Evolutionary conservation across 1,140 invertebrate species (phyloP).

Genomic region (Drosophila navojoa): DNA sequence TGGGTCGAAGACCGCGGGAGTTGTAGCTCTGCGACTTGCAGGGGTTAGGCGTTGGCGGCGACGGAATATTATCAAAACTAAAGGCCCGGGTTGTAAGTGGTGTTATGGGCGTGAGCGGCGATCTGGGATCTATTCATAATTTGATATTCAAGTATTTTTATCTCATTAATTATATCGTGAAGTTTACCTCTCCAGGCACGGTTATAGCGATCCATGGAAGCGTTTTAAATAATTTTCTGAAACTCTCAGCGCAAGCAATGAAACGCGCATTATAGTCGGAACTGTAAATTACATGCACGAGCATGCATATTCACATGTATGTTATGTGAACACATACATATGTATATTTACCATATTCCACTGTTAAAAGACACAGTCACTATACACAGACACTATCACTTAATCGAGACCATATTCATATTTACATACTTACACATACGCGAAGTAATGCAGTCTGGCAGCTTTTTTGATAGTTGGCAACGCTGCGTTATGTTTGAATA

Average conservation of each 20-base stretch:
- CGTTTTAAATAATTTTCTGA: not conserved
- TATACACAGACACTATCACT: too few relatives aligned
- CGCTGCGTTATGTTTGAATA: not conserved
- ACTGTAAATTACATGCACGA: conserved; percentile 17
- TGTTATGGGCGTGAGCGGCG: conserved; percentile 59
- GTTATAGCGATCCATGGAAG: conserved; percentile 58
- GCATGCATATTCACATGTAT: not conserved
- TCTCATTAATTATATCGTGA: not conserved
- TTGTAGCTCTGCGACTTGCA: not conserved
- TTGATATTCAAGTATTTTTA: not conserved
- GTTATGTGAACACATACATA: not conserved
- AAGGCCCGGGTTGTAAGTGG: conserved; percentile 45
- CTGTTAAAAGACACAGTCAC: too few relatives aligned
- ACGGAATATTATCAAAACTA: conserved; percentile 41
- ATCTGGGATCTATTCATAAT: conserved; percentile 47
- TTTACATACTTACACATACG: not conserved
- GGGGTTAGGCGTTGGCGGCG: conserved; percentile 18
- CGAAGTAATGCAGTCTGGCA: not conserved
- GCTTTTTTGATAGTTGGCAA: not conserved
- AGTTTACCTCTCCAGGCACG: conserved; percentile 61
- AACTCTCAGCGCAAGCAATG: not conserved
- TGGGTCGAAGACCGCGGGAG: conserved; percentile 9
- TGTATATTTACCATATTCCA: not conserved
- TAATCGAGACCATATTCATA: not conserved
- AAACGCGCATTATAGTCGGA: not conserved